A percentile compares a stretch with the other conserved stretches of the same genome.
phyloP scores from a whole-genome alignment of 2,797 vertebrate genomes.

The Botia kubotai region DNA sequence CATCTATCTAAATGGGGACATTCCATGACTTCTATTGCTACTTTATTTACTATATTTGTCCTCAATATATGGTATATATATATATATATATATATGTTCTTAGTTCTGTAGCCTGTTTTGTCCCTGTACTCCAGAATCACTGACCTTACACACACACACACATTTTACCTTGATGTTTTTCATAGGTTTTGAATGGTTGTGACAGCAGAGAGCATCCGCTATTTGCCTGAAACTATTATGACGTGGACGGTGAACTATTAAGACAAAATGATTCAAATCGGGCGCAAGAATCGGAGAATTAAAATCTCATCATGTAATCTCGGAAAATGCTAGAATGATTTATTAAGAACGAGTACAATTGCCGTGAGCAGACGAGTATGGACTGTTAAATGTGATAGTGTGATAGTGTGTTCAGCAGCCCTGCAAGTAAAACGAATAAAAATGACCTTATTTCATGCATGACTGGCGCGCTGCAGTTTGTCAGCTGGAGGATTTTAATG shows the following conservation, averaged over 20 bases:
- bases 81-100: too few species aligned
- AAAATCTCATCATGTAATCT: not conserved
- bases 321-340: not conserved
- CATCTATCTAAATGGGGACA: not conserved
- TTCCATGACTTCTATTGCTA: too few species aligned
- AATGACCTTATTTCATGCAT: constrained; percentile 28
- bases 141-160: too few species aligned
- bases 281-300: not conserved
- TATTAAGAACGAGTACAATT: not conserved
- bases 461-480: not conserved
- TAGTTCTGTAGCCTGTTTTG: too few species aligned
- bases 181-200: not conserved
- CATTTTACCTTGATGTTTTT: too few species aligned
- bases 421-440: not conserved
- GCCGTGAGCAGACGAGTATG: not conserved
- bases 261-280: not conserved
- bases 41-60: too few species aligned
- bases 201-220: not conserved
- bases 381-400: not conserved
- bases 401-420: not conserved
- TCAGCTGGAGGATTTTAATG: not conserved
- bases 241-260: not conserved
- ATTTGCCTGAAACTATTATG: not conserved
- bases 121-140: too few species aligned
- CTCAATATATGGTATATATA: too few species aligned